Conservation (phyloP, 2,888 invertebrate species). For the Theodoxus fluviatilis region DNA sequence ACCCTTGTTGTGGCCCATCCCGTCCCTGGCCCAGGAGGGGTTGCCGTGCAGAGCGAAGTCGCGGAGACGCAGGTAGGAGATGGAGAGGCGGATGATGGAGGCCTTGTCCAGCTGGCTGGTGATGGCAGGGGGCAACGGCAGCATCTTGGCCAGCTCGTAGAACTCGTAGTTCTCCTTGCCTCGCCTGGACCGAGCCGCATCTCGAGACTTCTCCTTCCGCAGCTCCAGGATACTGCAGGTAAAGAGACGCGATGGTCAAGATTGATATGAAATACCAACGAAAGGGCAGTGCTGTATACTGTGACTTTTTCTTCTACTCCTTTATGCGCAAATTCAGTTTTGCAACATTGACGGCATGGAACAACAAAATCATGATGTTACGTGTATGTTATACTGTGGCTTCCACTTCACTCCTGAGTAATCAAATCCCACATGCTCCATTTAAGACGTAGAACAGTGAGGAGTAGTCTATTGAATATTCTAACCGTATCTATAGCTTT, state of each 20-base stretch:
- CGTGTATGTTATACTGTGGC: no score
- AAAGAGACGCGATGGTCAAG: background rate
- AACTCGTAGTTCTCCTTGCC: constrained; percentile 98
- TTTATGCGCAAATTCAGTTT: no score
- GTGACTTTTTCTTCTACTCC: no score
- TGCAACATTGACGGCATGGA: no score
- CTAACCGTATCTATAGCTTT: no score
- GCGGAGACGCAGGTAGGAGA: constrained; percentile 93
- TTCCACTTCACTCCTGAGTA: no score
- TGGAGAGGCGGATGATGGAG: constrained; percentile 92
- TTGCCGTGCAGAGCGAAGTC: constrained; percentile 96
- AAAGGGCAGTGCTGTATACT: no score
- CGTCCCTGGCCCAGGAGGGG: constrained; percentile 83
- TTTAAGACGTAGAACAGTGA: no score
- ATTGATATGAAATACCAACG: no score
- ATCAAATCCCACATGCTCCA: no score
- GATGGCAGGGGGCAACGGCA: constrained; percentile 92
- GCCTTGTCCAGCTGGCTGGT: constrained; percentile 97
- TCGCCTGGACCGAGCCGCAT: constrained; percentile 90
- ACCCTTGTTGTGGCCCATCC: constrained; percentile 38
- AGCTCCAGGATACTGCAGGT: constrained; percentile 61
- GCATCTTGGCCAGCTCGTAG: constrained; percentile 88
- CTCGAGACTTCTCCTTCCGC: constrained; percentile 93
- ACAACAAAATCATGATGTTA: no score
- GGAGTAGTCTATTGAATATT: no score